Evolutionary conservation across 2,888 invertebrate genomes (phyloP).

Genomic region (Hydroisotoma schaefferi): DNA sequence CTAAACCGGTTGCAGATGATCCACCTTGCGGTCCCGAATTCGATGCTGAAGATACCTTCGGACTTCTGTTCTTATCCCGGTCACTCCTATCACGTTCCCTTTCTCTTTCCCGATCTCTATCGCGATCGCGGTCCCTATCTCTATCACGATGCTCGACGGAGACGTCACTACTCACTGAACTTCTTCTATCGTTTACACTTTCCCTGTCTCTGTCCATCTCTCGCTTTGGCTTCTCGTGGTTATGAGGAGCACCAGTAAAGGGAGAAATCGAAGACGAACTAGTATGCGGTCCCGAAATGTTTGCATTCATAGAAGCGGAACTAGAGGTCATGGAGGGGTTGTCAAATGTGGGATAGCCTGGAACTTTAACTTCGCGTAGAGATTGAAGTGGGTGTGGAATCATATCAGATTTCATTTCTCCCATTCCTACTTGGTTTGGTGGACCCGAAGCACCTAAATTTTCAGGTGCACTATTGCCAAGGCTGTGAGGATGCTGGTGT

Average conservation of each 20-base stretch:
- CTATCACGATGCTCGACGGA: slow-evolving; percentile 20
- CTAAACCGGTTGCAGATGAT: slow-evolving; percentile 37
- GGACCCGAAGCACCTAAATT: slow-evolving; percentile 11
- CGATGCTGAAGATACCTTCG: slow-evolving; percentile 27
- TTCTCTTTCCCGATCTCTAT: slow-evolving; percentile 29
- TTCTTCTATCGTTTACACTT: slow-evolving; percentile 21
- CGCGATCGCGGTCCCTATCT: slow-evolving; percentile 24
- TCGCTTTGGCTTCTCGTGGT: slow-evolving; percentile 23
- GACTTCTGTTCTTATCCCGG: slow-evolving; percentile 32
- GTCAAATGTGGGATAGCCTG: slow-evolving; percentile 57
- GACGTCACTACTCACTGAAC: slow-evolving; percentile 14
- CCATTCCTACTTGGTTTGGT: slow-evolving; percentile 12
- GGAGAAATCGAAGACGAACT: slow-evolving; percentile 36
- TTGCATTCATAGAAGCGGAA: slow-evolving; percentile 18
- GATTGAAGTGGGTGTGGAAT: slow-evolving; percentile 69
- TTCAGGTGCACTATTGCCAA: slow-evolving; percentile 21
- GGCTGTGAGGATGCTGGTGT: slow-evolving; percentile 32
- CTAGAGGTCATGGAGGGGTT: slow-evolving; percentile 37
- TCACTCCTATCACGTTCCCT: slow-evolving; percentile 25
- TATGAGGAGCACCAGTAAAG: slow-evolving; percentile 22
- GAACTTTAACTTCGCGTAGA: slow-evolving; percentile 65
- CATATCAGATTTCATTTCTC: slow-evolving; percentile 34
- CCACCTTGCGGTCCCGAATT: slow-evolving; percentile 25
- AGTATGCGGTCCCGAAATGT: neutral
- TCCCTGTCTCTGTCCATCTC: slow-evolving; percentile 23